A percentile compares a stretch with the other conserved stretches of the same genome.
Conservation (phyloP, 2,113 vertebrate genomes). For the Lipotes vexillifer region DNA sequence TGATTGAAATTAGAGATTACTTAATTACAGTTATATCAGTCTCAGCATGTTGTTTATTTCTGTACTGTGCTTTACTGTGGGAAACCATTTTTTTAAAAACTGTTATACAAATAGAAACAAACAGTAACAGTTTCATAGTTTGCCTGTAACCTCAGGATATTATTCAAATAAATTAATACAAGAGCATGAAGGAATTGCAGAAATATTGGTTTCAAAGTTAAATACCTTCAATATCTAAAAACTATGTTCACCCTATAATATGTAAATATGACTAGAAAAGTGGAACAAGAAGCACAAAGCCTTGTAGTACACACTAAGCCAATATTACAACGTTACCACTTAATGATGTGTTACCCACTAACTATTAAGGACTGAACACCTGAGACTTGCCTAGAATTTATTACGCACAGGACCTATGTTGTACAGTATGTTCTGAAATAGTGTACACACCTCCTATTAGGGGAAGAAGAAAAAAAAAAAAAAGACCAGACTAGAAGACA, state of each 20-base stretch:
- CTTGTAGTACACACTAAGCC: background rate
- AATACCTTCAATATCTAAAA: background rate
- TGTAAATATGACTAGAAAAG: background rate
- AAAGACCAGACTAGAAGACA: background rate
- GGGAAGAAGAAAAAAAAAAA: background rate
- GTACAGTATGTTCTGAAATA: background rate
- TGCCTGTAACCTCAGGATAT: background rate
- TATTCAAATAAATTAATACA: background rate
- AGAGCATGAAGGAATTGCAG: background rate
- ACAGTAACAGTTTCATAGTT: background rate
- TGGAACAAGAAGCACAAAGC: background rate
- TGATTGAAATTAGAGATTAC: background rate
- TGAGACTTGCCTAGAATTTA: background rate
- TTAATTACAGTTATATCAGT: background rate
- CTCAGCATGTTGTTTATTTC: background rate
- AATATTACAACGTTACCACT: background rate
- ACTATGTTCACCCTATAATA: background rate
- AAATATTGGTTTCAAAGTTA: conserved; percentile 18
- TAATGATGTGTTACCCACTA: background rate
- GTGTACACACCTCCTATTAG: background rate
- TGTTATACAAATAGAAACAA: conserved; percentile 24
- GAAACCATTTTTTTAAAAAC: background rate
- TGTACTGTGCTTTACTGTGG: background rate
- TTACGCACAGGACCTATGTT: background rate
- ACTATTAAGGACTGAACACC: background rate